Base-by-base conservation (phyloP, 35 echinoderm and acorn worm species). In the Hemicentrotus pulcherrimus region DNA sequence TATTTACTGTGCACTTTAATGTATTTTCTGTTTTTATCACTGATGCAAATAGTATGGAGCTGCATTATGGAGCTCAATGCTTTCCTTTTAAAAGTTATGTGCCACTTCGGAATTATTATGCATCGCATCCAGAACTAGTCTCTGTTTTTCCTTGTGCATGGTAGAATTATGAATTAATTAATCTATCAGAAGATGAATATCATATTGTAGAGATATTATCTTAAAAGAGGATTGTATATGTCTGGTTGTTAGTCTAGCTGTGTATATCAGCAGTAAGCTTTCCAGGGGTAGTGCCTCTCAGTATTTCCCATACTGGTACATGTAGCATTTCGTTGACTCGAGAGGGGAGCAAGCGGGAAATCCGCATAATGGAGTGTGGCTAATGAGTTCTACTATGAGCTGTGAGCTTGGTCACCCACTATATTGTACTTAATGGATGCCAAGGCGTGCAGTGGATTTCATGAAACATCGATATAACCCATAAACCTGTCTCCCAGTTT, bases 321-420 rank as follows among this genome's bases (percentile, higher is more conserved):
- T 78, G 65, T 78, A 78, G 65, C 65, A 78, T 78, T 22, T 78
- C 19, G 19, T 78, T 78, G 65, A n/a, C 65, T n/a, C 15, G 28
- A 78, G 65, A 78, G 65, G 5, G 65, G 19, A 78, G 65, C 65
- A 78, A n/a, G 65, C 65, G 4, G 28, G 65, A 78, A 28, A 78
- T 78, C 24, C 65, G 65, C 65, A 78, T 78, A 78, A 78, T 78
- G 65, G 65, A 78, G 65, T 78, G 65, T 78, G 65, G 65, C 65
- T 78, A 78, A 78, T 78, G 65, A 78, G 65, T 78, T 78, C 65
- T 78, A 28, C 65, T 78, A 78, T 78, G 65, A 18, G 65, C 65
- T 78, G 22, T 28, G 7, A n/a, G 65, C 28, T 22, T 78, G 65
- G 65, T 78, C 22, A 28, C 65, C 65, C 19, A 28, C 65, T 78